phyloP scores from a whole-genome alignment of 2,797 vertebrate genomes.

The Chelonia mydas region DNA sequence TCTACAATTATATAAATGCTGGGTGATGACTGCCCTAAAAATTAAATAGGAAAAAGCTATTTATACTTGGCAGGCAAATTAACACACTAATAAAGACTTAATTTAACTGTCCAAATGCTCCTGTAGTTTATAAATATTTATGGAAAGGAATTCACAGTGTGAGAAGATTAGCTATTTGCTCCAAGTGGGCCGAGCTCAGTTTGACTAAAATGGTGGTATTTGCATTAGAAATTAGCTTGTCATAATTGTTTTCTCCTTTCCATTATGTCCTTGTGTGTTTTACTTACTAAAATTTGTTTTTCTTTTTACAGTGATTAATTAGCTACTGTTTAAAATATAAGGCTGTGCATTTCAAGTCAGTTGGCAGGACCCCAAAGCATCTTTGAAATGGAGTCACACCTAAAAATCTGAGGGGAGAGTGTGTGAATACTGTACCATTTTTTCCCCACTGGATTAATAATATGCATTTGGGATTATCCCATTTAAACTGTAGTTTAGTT shows the following conservation, averaged over 20 bases:
- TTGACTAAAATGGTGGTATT: background rate
- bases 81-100: background rate
- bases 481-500: background rate
- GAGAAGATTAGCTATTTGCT: background rate
- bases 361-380: background rate
- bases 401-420: background rate
- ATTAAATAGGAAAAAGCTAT: background rate
- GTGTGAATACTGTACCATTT: background rate
- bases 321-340: background rate
- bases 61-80: background rate
- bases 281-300: background rate
- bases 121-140: conserved; percentile 12
- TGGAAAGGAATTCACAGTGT: background rate
- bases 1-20: background rate
- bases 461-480: background rate
- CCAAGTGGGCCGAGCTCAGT: background rate
- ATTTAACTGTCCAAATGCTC: background rate
- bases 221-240: background rate
- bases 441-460: background rate
- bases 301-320: conserved; percentile 3
- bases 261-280: background rate
- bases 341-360: background rate
- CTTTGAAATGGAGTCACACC: conserved; percentile 21
- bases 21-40: background rate
- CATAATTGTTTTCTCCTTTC: fast-evolving